Evolutionary conservation across 2,888 invertebrate species (phyloP).

Genomic region (Campoplex capitator): DNA sequence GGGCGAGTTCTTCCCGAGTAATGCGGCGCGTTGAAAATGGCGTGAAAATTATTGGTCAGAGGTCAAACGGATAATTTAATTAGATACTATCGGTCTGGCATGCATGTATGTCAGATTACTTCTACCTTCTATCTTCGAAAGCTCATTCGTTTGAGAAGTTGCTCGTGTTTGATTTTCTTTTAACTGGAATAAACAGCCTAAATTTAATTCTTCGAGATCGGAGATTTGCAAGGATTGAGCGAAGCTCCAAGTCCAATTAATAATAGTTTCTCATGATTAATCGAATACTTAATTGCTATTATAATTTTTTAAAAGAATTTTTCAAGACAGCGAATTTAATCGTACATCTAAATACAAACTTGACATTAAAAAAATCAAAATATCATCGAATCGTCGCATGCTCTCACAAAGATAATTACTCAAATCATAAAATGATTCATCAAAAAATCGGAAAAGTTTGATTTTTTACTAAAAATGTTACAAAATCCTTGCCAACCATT

Average conservation of each 20-base stretch:
- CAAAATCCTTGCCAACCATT: neutral
- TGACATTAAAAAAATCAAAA: too few relatives aligned
- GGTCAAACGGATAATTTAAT: constrained; percentile 61
- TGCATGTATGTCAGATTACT: neutral
- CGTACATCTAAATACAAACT: too few relatives aligned
- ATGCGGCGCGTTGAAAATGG: constrained; percentile 59
- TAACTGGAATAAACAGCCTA: neutral
- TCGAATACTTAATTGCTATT: neutral
- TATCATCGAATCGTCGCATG: too few relatives aligned
- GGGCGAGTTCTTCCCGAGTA: constrained; percentile 29
- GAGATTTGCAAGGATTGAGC: neutral
- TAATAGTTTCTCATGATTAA: neutral
- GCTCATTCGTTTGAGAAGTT: neutral
- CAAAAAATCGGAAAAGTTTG: too few relatives aligned
- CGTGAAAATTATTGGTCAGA: constrained; percentile 63
- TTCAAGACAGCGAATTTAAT: too few relatives aligned
- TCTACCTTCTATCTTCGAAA: neutral
- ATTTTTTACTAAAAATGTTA: too few relatives aligned
- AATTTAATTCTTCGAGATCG: neutral
- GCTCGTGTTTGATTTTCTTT: neutral
- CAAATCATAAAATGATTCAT: too few relatives aligned
- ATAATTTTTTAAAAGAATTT: neutral
- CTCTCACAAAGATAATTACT: too few relatives aligned
- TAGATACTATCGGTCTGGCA: constrained; percentile 49
- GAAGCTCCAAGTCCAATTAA: neutral